Base-by-base conservation (phyloP, 2,113 vertebrate genomes). In the Rutilus rutilus region DNA sequence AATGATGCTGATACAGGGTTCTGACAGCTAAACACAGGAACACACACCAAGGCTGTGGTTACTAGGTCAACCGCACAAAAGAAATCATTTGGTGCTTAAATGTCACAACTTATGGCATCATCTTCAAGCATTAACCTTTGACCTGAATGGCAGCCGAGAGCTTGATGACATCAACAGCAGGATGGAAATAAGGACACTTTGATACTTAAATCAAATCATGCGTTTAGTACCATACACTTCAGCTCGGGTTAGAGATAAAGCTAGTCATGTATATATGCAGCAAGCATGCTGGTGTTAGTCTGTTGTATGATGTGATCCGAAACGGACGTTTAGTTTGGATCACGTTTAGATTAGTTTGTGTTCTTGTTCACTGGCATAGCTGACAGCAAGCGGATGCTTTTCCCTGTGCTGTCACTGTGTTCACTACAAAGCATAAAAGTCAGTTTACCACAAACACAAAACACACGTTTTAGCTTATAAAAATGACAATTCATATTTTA, bases 11-110 rank as follows among this genome's bases (percentile, higher is more conserved):
- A 83, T 59, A 81, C 60, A 47, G 9, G 79, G 45, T 33, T 69
- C 25, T 82, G 64, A 33, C 45, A 36, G 45, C 57, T 25, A 64
- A 80, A 69, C 79, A 65, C 78, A 47, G 30, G 21, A 69, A 57
- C 19, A 67, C 79, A 69, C 62, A 69, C 45, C 10, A 11, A 62
- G 74, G 74, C 47, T 10, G 47, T 52, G 47, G 42, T 76, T 54
- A 74, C 71, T 15, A 15, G 52, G 60, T 78, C n/a, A 65, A 86
- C 17, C 30, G 85, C 87, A 86, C 89, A 94, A 90, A 82, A 69
- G 45, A 33, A 19, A 80, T 80, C 59, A 27, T n/a, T 42, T 45
- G n/a, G 79, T 82, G 60, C 45, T 67, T 82, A n/a, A n/a, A 69
- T 52, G 60, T 45, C 75, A 78, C 23, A 59, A 19, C 33, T 65